Conservation (phyloP, 2,888 invertebrate genomes). For the Parelbella ahira region DNA sequence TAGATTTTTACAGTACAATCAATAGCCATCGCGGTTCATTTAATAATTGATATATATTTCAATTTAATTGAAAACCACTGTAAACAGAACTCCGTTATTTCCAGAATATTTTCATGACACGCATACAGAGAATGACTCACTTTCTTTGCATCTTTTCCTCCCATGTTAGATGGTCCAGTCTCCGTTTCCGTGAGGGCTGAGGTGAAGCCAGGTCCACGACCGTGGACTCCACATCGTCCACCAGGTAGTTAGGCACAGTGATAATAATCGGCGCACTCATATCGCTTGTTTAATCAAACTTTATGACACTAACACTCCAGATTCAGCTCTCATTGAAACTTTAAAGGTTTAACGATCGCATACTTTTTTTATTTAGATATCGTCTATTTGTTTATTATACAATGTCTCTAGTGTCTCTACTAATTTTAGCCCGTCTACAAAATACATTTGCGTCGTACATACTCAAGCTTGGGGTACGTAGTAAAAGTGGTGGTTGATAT, state of each 20-base stretch:
- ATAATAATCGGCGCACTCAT: slow-evolving; percentile 78
- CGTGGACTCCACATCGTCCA: slow-evolving; percentile 57
- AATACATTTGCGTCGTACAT: slow-evolving; percentile 63
- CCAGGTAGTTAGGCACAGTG: slow-evolving; percentile 72
- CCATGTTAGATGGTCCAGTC: slow-evolving; percentile 91
- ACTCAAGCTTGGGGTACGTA: slow-evolving; percentile 53
- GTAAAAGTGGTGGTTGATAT: slow-evolving; percentile 43
- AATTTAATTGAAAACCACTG: too few relatives aligned
- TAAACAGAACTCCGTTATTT: slow-evolving; percentile 22
- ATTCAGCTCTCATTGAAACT: slow-evolving; percentile 25
- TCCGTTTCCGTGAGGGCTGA: slow-evolving; percentile 81
- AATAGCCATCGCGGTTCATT: too few relatives aligned
- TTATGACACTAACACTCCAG: slow-evolving; percentile 34
- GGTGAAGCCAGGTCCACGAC: slow-evolving; percentile 52
- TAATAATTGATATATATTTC: too few relatives aligned
- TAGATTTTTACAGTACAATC: too few relatives aligned
- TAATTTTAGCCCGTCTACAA: slow-evolving; percentile 48
- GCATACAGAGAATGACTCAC: slow-evolving; percentile 64
- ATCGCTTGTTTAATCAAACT: slow-evolving; percentile 35
- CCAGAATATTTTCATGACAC: slow-evolving; percentile 39
- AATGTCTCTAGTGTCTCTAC: slow-evolving; percentile 41
- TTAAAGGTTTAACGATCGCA: slow-evolving; percentile 45
- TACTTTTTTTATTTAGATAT: slow-evolving; percentile 39
- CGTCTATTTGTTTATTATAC: slow-evolving; percentile 35
- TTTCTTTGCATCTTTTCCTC: slow-evolving; percentile 93